phyloP scores from a whole-genome alignment of 2,113 vertebrate species.

The Malaclemys terrapin region DNA sequence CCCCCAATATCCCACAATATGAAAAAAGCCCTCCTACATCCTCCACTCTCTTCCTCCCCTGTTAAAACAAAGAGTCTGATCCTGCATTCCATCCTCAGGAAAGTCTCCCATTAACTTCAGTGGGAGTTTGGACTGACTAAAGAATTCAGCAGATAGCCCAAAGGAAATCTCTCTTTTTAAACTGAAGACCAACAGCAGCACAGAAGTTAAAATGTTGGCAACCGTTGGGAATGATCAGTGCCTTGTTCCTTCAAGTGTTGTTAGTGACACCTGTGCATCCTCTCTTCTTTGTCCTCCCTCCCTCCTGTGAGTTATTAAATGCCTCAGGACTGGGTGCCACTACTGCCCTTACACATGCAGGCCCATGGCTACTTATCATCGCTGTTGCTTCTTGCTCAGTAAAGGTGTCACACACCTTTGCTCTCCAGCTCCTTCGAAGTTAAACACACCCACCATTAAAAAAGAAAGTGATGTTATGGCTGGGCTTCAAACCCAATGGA shows the following conservation, averaged over 20 bases:
- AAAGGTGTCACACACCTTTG: background rate
- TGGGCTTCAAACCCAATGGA: background rate
- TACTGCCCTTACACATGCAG: background rate
- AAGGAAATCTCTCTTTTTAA: background rate
- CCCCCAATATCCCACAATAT: accelerated
- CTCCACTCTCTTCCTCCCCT: background rate
- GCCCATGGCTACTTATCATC: background rate
- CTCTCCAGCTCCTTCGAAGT: background rate
- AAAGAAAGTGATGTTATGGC: too few relatives aligned
- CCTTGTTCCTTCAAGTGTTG: background rate
- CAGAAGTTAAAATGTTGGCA: accelerated
- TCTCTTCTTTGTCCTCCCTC: background rate
- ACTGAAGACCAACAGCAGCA: background rate
- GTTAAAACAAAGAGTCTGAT: background rate
- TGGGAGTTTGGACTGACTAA: background rate
- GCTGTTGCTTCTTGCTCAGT: accelerated
- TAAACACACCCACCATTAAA: background rate
- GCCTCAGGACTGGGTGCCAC: background rate
- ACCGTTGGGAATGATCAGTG: background rate
- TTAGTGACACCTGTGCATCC: background rate
- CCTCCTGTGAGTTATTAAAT: background rate
- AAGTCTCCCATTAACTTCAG: background rate
- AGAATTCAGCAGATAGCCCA: background rate
- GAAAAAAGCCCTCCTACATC: background rate
- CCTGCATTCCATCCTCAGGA: background rate